Conservation (phyloP, 2,888 invertebrate species). For the Sesia bembeciformis region DNA sequence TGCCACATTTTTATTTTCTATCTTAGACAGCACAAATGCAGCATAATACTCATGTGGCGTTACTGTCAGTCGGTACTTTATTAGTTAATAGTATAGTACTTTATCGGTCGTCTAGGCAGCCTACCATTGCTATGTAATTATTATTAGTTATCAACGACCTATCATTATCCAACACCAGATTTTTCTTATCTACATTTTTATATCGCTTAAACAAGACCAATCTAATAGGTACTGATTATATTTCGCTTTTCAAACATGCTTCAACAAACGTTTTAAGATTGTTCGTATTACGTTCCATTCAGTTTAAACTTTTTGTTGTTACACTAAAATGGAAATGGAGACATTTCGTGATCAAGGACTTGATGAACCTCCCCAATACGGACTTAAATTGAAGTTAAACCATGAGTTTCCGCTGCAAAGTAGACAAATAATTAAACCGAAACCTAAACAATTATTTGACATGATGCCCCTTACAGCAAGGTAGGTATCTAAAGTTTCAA, state of each 20-base stretch:
- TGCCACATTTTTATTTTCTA: too few species aligned
- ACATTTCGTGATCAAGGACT: constrained; percentile 20
- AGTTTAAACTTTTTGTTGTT: background rate
- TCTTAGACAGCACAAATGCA: too few species aligned
- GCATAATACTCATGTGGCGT: too few species aligned
- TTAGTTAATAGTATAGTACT: too few species aligned
- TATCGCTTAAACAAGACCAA: too few species aligned
- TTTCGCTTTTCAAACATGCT: background rate
- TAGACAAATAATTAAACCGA: constrained; percentile 78
- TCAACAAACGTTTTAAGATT: background rate
- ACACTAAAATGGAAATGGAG: constrained; percentile 7
- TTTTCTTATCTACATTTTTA: too few species aligned
- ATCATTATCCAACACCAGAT: too few species aligned
- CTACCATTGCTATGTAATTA: too few species aligned
- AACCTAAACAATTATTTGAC: constrained; percentile 79
- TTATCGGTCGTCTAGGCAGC: too few species aligned
- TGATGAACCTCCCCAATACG: constrained; percentile 75
- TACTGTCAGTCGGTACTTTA: too few species aligned
- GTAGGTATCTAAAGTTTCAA: constrained; percentile 41
- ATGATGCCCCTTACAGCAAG: constrained; percentile 82
- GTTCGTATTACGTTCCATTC: background rate
- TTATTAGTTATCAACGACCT: too few species aligned
- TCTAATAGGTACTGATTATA: too few species aligned
- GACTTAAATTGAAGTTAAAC: constrained; percentile 82
- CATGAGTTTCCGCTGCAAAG: constrained; percentile 84